Evolutionary conservation across 1,140 invertebrate genomes (phyloP), one percentile per base, ranked within the genome.

Genomic region (Heliothis virescens): DNA sequence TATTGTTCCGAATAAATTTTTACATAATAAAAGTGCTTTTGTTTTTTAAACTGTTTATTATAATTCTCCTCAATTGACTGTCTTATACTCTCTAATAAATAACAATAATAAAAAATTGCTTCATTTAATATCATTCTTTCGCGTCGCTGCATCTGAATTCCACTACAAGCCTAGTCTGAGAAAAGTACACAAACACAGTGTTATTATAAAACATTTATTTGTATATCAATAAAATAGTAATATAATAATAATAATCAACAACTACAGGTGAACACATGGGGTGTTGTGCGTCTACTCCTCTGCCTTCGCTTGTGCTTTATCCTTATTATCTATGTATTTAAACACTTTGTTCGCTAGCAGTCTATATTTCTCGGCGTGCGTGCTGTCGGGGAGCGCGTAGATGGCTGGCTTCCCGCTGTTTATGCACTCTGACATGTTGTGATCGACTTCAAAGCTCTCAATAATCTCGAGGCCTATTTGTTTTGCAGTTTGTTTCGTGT

Each of bases 381-480:
- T 83, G 86, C 95, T 96, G 26, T 97, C 94, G 1, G 97, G 96
- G 53, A 97, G 89, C 55, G 96, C 95, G 53, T 98, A 93, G 47
- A 98, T 97, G 41, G 98, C 95, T 11, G 98, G 98, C 80, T 96
- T 96, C 13, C 98, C 98, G 72, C 87, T 95, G 90, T 98, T 98
- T 79, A 96, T 96, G 80, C 96, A 96, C 83, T 96, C 95, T 5
- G 96, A 96, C 85, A 98, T 97, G 63, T 95, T 92, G 10, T 96
- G 91, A 81, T 98, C 95, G 1, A 99, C 94, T 67, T 98, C 98
- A 80, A 99, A 96, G 87, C 96, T 96, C 80, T 96, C 95, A n/a
- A 98, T 94, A 29, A 97, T 91, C 67, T 95, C 89, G 5, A 96
- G 89, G 63, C 95, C 94, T 80, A 96, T 90, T 83, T 96, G 89